Evolutionary conservation across 2,888 invertebrate species (phyloP), one percentile per base, ranked within the genome.

Genomic region (Epinotia demarniana): DNA sequence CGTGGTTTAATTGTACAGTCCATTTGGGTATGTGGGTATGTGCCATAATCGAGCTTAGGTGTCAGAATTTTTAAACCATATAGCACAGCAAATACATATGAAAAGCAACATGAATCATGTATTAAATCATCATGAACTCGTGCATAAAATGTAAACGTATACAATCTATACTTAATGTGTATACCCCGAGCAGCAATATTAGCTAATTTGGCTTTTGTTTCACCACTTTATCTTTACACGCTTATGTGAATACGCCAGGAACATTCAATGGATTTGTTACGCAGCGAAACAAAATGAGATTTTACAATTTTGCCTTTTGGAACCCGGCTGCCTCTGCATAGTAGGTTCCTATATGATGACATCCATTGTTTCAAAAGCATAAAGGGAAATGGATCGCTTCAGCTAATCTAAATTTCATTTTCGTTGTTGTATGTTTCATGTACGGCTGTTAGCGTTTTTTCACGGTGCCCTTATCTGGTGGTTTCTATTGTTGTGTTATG

Each of bases 381-480:
- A 75, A 77, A 77, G 64, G 77, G 75, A 75, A 75, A 77, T 76
- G 76, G 76, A 77, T 77, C 72, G 74, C 69, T 78, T 61, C 73
- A 68, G 79, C 74, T 78, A 77, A 78, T 79, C 79, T 79, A 70
- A 73, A 78, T 77, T 77, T 77, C 78, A 76, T 77, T 62, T 72
- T 69, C 63, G 62, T 70, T 73, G 76, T 78, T 73, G 76, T 75
- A 62, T 63, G 74, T 69, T 68, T 61, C 66, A 58, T 67, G 73
- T 76, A 67, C 75, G 75, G 72, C 27, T 57, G 72, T 76, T 76
- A 70, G 74, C 27, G 72, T 73, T 77, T 75, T 77, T 77, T 78
- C 72, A 75, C 71, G 75, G 72, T 62, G 49, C 13, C 19, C 74
- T 75, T 75, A 75, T 75, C 75, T 71, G 9, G 49, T 23, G 63